Evolutionary conservation across 1,140 invertebrate species (phyloP).

Genomic region (Lordiphosa clarofinis): DNA sequence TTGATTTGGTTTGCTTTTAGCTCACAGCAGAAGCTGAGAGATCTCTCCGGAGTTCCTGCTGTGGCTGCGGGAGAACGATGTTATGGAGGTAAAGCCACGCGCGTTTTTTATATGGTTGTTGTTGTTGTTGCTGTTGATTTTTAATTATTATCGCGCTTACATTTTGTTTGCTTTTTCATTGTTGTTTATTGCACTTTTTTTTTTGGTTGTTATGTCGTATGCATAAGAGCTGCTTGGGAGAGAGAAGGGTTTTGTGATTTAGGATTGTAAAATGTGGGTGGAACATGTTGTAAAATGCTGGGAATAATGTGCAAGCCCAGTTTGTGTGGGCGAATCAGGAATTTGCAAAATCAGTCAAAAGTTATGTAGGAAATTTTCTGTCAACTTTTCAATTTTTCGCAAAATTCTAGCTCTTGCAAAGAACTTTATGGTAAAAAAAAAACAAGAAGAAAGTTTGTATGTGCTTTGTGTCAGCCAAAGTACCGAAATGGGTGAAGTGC

Average conservation of each 20-base stretch:
- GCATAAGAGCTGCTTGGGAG: conserved; percentile 16
- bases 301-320: background rate
- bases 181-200: conserved; percentile 53
- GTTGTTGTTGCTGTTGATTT: conserved; percentile 40
- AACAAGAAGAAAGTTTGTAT: no score
- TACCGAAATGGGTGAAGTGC: no score
- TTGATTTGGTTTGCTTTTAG: conserved; percentile 50
- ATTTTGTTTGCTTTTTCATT: conserved; percentile 53
- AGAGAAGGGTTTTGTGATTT: conserved; percentile 28
- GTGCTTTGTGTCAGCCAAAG: no score
- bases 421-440: no score
- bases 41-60: conserved; percentile 46
- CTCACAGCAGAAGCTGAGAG: conserved; percentile 42
- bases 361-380: no score
- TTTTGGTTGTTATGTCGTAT: conserved; percentile 30
- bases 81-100: conserved; percentile 35
- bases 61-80: conserved; percentile 13
- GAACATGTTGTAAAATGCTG: conserved; percentile 17
- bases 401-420: no score
- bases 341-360: background rate
- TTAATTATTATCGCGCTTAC: conserved; percentile 63
- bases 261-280: conserved; percentile 31
- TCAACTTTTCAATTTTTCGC: no score
- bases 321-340: background rate
- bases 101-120: conserved; percentile 28